Evolutionary conservation across 2,113 vertebrate genomes (phyloP), one percentile per base, ranked within the genome.

Genomic region (Laticauda colubrina): DNA sequence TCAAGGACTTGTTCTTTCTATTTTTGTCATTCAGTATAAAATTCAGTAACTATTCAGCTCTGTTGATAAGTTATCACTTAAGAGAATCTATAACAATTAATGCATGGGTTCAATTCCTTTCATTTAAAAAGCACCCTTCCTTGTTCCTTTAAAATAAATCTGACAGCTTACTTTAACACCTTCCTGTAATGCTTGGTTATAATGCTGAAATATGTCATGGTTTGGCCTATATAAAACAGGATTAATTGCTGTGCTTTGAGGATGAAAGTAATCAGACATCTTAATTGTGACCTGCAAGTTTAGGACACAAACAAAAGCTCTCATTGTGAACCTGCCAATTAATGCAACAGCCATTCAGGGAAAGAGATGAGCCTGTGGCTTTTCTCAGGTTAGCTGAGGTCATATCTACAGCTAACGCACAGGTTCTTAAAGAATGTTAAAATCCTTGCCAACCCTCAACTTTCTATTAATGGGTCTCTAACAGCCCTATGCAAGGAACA

Each of bases 281-380:
- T 95, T 94, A 97, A 97, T 91, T 94, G 88, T 92, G 89, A 88
- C 95, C 93, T 96, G 94, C 94, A 94, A 95, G 90, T 95, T 91
- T 95, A 96, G 95, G 94, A 96, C 97, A 96, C 97, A 97, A 97
- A 98, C 97, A 98, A 97, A 97, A 98, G 95, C 95, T 93, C 93
- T 97, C 94, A 96, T 97, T 98, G 97, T 98, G 97, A 97, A 94
- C 94, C 95, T 97, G 97, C 97, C 98, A 98, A 96, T 97, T 97
- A 96, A 53, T 94, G 94, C 92, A 95, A 85, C 96, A 64, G 90
- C 95, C 96, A 96, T 11, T 92, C 93, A 89, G 91, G 54, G 95
- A 96, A 94, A 93, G 94, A 93, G 96, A 96, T 97, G 29, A 53
- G 94, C 95, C 92, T 93, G 96, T 96, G 94, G 94, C 91, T 95